Percentiles rank a stretch among this genome's conserved stretches.
Conservation (phyloP, 2,888 invertebrate species). For the Eilema sororculum region DNA sequence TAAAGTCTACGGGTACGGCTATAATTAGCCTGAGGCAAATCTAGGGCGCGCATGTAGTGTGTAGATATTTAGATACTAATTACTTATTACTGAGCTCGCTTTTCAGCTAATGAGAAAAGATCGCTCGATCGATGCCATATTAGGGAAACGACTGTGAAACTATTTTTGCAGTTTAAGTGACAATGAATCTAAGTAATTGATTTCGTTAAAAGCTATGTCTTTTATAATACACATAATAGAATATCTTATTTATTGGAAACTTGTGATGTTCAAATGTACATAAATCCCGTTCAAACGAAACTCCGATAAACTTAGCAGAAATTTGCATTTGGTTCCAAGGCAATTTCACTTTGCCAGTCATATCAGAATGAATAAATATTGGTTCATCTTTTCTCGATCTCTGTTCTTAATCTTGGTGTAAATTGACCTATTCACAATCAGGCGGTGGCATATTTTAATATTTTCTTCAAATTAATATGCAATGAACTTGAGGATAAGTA, state of each 20-base stretch:
- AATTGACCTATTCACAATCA: not conserved
- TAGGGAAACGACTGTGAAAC: too few species aligned
- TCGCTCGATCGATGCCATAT: too few species aligned
- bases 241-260: not conserved
- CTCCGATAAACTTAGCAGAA: not conserved
- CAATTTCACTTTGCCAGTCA: not conserved
- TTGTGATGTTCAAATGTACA: not conserved
- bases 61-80: too few species aligned
- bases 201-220: too few species aligned
- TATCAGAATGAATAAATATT: not conserved
- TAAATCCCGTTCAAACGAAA: not conserved
- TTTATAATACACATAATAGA: not conserved
- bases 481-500: not conserved
- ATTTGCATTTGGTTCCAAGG: not conserved
- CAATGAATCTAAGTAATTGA: too few species aligned
- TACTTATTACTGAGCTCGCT: too few species aligned
- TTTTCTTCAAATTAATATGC: not conserved
- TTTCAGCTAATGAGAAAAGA: too few species aligned
- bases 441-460: not conserved
- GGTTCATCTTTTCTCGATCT: not conserved
- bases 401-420: not conserved
- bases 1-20: too few species aligned
- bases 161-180: too few species aligned
- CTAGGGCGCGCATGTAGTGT: too few species aligned
- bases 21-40: too few species aligned